phyloP scores from a whole-genome alignment of 2,888 invertebrate species.

The Cistogaster globosa region DNA sequence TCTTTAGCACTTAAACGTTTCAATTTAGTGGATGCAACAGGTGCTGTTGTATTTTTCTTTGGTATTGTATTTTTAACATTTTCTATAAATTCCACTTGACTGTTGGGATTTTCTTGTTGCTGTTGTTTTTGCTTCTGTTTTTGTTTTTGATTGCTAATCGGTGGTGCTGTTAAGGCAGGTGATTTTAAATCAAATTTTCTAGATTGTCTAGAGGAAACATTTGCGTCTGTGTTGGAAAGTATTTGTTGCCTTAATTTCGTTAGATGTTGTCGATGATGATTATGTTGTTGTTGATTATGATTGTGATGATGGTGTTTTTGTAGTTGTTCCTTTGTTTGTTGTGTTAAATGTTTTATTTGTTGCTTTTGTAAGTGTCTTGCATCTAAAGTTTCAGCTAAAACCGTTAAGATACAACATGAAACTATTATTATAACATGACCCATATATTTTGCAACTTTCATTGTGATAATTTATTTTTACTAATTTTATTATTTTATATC shows the following conservation, averaged over 20 bases:
- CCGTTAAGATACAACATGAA: constrained; percentile 63
- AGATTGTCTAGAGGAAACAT: constrained; percentile 46
- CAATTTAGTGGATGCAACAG: constrained; percentile 67
- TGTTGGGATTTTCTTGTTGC: constrained; percentile 70
- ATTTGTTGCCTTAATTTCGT: constrained; percentile 58
- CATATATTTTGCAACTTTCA: constrained; percentile 58
- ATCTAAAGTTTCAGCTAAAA: constrained; percentile 63
- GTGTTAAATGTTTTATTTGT: constrained; percentile 50
- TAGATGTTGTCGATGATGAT: constrained; percentile 53
- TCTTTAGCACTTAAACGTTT: constrained; percentile 75
- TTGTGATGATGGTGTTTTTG: constrained; percentile 57
- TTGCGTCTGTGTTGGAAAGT: constrained; percentile 23
- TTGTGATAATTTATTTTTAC: constrained; percentile 44
- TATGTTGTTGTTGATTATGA: constrained; percentile 69
- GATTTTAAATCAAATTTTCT: constrained; percentile 69
- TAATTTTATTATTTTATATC: background rate
- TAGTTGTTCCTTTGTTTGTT: constrained; percentile 54
- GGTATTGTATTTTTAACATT: constrained; percentile 40
- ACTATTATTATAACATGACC: constrained; percentile 65
- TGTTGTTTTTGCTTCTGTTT: background rate
- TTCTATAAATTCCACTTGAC: constrained; percentile 74
- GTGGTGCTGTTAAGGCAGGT: constrained; percentile 54
- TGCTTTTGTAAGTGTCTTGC: constrained; percentile 64
- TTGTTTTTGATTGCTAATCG: constrained; percentile 5
- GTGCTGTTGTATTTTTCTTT: constrained; percentile 71